phyloP scores from a whole-genome alignment of 2,797 vertebrate genomes.

The Mus spretus region DNA sequence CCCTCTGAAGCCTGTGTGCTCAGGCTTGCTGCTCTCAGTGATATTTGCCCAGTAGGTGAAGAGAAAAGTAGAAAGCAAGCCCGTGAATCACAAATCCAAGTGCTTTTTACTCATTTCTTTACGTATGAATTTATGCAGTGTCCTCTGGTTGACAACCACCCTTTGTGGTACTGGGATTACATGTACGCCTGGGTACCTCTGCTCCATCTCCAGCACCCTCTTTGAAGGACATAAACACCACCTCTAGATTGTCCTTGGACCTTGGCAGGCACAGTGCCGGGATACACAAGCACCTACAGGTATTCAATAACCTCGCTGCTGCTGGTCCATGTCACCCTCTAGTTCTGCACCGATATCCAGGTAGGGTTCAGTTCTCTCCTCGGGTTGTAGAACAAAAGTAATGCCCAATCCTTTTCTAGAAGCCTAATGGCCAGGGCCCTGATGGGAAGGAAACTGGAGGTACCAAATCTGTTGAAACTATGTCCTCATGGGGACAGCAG shows the following conservation, averaged over 20 bases:
- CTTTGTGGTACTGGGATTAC: not conserved
- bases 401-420: not conserved
- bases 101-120: not conserved
- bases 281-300: not conserved
- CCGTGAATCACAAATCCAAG: not conserved
- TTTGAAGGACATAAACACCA: not conserved
- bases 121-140: not conserved
- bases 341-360: not conserved
- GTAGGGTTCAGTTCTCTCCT: not conserved
- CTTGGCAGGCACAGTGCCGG: not conserved
- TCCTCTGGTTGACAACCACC: not conserved
- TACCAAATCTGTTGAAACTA: not conserved
- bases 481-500: not conserved
- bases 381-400: not conserved
- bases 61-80: not conserved
- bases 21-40: not conserved
- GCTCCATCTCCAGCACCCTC: not conserved
- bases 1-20: not conserved
- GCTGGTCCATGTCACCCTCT: not conserved
- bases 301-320: not conserved
- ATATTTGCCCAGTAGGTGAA: not conserved
- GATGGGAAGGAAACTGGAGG: not conserved
- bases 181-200: not conserved
- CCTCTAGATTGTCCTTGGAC: not conserved
- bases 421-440: not conserved